A percentile compares a stretch with the other conserved stretches of the same genome.
Conservation (phyloP, 64 coral and sea anemone species). For the Stichodactyla mertensii region DNA sequence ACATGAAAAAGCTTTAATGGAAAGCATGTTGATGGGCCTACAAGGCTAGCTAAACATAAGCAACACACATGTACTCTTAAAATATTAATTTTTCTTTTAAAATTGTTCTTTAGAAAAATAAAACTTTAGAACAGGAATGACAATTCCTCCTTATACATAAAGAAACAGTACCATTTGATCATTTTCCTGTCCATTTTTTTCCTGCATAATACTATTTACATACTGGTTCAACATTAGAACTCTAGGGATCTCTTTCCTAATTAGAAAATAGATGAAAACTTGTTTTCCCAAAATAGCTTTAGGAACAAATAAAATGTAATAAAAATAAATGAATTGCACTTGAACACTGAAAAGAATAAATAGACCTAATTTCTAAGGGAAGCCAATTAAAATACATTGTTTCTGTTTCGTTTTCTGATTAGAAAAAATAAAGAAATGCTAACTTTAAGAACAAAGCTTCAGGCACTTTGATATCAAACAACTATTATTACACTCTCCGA, state of each 20-base stretch:
- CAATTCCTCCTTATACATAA: not conserved
- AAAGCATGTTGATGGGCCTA: not conserved
- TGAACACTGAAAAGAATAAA: not conserved
- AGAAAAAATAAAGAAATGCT: not conserved
- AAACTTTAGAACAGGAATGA: slow-evolving; percentile 7
- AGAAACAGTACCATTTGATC: not conserved
- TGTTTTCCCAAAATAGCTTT: not conserved
- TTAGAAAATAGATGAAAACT: not conserved
- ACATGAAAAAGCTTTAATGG: slow-evolving; percentile 8
- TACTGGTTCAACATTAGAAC: not conserved
- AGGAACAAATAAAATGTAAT: not conserved
- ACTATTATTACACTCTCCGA: not conserved
- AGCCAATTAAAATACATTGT: not conserved
- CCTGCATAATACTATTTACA: not conserved
- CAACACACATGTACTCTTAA: slow-evolving; percentile 8
- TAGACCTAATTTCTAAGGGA: not conserved
- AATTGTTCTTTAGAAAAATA: slow-evolving; percentile 14
- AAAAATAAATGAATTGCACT: not conserved
- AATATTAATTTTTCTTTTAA: not conserved
- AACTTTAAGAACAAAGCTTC: too few relatives aligned
- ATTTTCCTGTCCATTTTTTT: not conserved
- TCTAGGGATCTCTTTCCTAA: not conserved
- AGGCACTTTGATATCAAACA: not conserved
- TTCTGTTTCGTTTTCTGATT: not conserved
- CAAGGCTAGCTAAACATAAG: not conserved